Base-by-base conservation (phyloP, 2,113 vertebrate genomes). In the Sinosuthora webbiana region DNA sequence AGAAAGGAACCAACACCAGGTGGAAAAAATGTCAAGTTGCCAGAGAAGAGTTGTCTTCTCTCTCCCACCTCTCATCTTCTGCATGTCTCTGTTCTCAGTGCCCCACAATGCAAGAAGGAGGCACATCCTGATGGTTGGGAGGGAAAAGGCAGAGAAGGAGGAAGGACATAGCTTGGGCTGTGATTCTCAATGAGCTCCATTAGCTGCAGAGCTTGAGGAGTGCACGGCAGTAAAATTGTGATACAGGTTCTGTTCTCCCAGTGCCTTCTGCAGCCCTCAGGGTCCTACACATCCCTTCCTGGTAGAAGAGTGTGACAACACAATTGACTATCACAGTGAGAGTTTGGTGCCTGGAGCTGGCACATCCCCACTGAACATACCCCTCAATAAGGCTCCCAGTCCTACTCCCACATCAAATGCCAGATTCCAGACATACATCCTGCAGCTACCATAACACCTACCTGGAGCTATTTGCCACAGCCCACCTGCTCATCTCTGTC, bases 371-470 rank as follows among this genome's bases (percentile, higher is more conserved):
- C 2, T 35, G 23, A 83, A 81, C 12, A 74, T 4, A 11, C 5
- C 15, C 21, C 35, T 85, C n/a, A 74, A 67, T 71, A 37, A 59
- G 44, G 22, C 35, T 90, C 41, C 24, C 21, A 64, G 1, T 62
- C 28, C 45, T 79, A 24, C 9, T 69, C 16, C 31, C 0, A 1
- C 8, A 41, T n/a, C 41, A 71, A 41, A 44, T 64, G 9, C 7
- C 68, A 89, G 33, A 65, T 70, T 80, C 25, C 42, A 59, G n/a
- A n/a, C 13, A 67, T 22, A n/a, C 13, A 67, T 22, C 33, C 79
- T 65, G 8, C 45, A 68, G 18, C 20, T 83, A 42, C 41, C 0
- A 0, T 35, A 78, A 74, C 23, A 55, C 42, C 25, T n/a, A 70
- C 21, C 16, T 59, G 47, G 21, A 86, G 30, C 33, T 21, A 41